Evolutionary conservation across 2,113 vertebrate species (phyloP).

Genomic region (Hystrix cristata): DNA sequence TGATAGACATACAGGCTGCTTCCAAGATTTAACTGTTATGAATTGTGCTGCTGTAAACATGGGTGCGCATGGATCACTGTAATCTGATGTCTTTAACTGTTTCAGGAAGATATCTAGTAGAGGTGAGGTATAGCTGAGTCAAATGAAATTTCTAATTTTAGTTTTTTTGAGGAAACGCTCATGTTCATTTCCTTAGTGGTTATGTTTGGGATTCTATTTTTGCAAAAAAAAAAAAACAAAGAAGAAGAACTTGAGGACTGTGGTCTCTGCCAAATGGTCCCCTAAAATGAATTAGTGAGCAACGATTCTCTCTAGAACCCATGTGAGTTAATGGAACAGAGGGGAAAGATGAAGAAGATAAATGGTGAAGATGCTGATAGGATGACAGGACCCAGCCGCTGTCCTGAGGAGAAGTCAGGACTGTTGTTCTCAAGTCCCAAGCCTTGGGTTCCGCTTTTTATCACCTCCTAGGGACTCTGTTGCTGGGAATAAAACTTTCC

Average conservation of each 20-base stretch:
- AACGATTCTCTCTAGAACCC: background rate
- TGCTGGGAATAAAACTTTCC: conserved; percentile 14
- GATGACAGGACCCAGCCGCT: background rate
- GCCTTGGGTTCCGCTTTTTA: background rate
- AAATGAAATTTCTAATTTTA: background rate
- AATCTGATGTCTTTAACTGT: background rate
- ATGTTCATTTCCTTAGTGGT: background rate
- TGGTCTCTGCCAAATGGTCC: background rate
- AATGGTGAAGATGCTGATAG: background rate
- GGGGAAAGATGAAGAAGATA: background rate
- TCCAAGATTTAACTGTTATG: background rate
- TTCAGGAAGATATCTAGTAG: background rate
- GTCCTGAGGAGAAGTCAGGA: background rate
- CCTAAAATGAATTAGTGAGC: background rate
- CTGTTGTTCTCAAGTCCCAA: background rate
- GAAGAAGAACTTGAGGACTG: background rate
- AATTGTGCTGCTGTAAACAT: background rate
- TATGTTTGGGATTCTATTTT: background rate
- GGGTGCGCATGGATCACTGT: background rate
- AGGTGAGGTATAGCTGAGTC: background rate
- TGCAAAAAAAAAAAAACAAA: background rate
- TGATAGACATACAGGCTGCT: background rate
- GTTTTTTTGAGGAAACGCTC: background rate
- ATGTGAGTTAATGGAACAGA: background rate
- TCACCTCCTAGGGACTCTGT: background rate